Conservation (phyloP, 2,113 vertebrate species). For the Tetraodon nigroviridis region DNA sequence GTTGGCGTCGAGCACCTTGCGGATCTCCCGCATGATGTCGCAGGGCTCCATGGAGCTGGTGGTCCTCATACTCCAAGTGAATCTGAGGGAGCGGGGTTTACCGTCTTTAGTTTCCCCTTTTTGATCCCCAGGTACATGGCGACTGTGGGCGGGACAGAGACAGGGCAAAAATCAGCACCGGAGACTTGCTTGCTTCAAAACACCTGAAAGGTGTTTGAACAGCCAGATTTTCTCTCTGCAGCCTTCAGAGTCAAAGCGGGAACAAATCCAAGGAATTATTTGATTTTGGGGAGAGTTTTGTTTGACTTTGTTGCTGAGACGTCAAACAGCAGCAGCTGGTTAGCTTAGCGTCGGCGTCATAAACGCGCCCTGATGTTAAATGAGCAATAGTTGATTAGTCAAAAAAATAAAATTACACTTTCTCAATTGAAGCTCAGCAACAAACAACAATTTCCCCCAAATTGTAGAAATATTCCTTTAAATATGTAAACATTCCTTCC, state of each 20-base stretch:
- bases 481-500: not conserved
- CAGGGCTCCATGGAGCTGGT: constrained; percentile 96
- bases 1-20: constrained; percentile 95
- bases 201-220: not conserved
- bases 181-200: not conserved
- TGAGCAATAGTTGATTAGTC: no score
- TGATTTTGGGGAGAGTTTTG: not conserved
- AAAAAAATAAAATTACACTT: not conserved
- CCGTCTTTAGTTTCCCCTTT: constrained; percentile 93
- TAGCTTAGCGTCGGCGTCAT: not conserved
- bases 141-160: constrained; percentile 76
- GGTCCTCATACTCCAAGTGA: constrained; percentile 99
- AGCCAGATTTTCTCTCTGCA: not conserved
- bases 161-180: not conserved
- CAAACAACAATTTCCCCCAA: not conserved
- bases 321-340: not conserved
- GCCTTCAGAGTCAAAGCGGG: not conserved
- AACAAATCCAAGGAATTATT: constrained; percentile 1
- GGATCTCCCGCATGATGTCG: constrained; percentile 97
- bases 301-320: not conserved
- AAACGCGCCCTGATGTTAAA: not conserved
- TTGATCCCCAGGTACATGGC: constrained; percentile 94
- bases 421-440: not conserved
- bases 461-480: not conserved
- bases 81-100: constrained; percentile 94